A percentile compares a stretch with the other conserved stretches of the same genome.
phyloP scores from a whole-genome alignment of 1,140 invertebrate genomes.

The Saxidomus purpurata region DNA sequence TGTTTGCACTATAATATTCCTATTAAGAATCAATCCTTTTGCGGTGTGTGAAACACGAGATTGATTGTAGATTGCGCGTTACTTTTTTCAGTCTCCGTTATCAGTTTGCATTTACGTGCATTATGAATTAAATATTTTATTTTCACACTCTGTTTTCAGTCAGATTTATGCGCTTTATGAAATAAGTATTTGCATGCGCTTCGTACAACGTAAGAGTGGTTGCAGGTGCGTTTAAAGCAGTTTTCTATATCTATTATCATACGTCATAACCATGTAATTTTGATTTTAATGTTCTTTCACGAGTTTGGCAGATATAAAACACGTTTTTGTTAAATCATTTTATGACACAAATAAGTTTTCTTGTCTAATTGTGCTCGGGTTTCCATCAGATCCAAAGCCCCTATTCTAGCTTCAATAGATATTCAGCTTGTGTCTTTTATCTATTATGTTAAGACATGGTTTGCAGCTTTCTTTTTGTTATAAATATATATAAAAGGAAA shows the following conservation, averaged over 20 bases:
- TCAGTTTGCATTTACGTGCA: no score
- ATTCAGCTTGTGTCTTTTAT: neutral
- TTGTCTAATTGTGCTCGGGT: neutral
- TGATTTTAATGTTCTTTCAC: neutral
- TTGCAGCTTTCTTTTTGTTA: neutral
- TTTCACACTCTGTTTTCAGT: neutral
- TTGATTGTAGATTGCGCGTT: no score
- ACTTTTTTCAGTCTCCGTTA: no score
- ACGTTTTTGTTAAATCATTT: slow-evolving; percentile 1
- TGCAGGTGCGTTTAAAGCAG: neutral
- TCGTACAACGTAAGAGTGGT: neutral
- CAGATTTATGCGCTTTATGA: neutral
- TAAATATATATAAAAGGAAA: neutral
- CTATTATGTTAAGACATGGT: neutral
- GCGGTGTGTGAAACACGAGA: no score
- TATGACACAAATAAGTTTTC: slow-evolving; percentile 10
- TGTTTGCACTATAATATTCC: no score
- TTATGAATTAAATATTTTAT: neutral
- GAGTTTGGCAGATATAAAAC: neutral
- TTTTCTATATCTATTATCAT: neutral
- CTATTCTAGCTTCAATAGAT: neutral
- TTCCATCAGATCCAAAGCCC: neutral
- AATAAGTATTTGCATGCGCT: neutral
- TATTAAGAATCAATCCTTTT: no score
- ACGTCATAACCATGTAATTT: neutral